Evolutionary conservation across 2,888 invertebrate species (phyloP).

Genomic region (Plebejus argus): DNA sequence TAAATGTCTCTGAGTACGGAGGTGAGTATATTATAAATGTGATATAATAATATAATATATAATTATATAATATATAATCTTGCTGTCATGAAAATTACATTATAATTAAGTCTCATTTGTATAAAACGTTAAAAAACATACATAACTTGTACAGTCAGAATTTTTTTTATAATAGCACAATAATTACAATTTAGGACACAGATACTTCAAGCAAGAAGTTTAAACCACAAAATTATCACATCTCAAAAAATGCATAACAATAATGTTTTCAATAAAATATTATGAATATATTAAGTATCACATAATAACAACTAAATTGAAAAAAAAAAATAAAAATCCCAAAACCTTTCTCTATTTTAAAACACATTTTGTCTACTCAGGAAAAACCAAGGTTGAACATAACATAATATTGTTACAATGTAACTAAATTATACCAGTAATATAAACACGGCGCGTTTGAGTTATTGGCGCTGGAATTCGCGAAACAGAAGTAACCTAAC

Average conservation of each 20-base stretch:
- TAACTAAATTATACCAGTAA: not conserved
- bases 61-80: too few relatives aligned
- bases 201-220: conserved; percentile 15
- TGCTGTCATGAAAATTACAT: not conserved
- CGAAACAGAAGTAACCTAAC: not conserved
- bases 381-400: not conserved
- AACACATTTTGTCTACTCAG: not conserved
- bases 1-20: too few relatives aligned
- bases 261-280: conserved; percentile 18
- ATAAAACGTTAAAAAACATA: too few relatives aligned
- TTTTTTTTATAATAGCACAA: too few relatives aligned
- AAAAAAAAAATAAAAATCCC: conserved; percentile 22
- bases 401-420: not conserved
- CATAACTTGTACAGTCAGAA: too few relatives aligned
- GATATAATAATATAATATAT: too few relatives aligned
- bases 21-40: not conserved
- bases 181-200: not conserved
- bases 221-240: conserved; percentile 26
- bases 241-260: conserved; percentile 29
- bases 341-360: conserved; percentile 16
- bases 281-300: conserved; percentile 2
- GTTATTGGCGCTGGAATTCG: not conserved
- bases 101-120: not conserved
- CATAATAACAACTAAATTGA: conserved; percentile 20
- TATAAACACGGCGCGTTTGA: not conserved